phyloP scores from a whole-genome alignment of 2,888 invertebrate species.

The Gortyna flavago region DNA sequence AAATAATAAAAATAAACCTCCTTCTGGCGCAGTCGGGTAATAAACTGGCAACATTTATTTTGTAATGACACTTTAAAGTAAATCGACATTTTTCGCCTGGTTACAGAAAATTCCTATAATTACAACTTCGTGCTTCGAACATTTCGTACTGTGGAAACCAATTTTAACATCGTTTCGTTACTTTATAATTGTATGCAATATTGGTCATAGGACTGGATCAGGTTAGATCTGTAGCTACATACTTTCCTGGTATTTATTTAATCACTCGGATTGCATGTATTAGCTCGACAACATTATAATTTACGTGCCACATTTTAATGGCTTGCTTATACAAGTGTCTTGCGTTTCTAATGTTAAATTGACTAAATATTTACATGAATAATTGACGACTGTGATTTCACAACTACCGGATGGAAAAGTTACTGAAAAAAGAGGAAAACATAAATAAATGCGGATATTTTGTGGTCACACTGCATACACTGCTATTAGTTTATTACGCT shows the following conservation, averaged over 20 bases:
- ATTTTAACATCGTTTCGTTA: conserved; percentile 36
- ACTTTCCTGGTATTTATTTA: conserved; percentile 45
- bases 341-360: conserved; percentile 39
- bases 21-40: too few relatives aligned
- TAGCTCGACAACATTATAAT: conserved; percentile 43
- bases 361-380: conserved; percentile 35
- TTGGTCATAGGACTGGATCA: conserved; percentile 12
- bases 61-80: conserved; percentile 19
- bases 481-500: conserved; percentile 23
- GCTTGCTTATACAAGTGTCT: conserved; percentile 33
- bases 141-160: conserved; percentile 26
- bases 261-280: conserved; percentile 43
- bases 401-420: conserved; percentile 27
- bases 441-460: conserved; percentile 19
- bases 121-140: conserved; percentile 22
- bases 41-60: conserved; percentile 11
- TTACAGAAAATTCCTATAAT: conserved; percentile 35
- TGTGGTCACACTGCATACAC: conserved; percentile 22
- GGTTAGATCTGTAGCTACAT: conserved; percentile 6
- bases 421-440: conserved; percentile 28
- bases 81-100: conserved; percentile 19
- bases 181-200: conserved; percentile 45
- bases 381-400: conserved; percentile 21
- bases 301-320: conserved; percentile 53
- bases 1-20: conserved; percentile 23